Base-by-base conservation (phyloP, 2,113 vertebrate species). In the Gavia stellata region DNA sequence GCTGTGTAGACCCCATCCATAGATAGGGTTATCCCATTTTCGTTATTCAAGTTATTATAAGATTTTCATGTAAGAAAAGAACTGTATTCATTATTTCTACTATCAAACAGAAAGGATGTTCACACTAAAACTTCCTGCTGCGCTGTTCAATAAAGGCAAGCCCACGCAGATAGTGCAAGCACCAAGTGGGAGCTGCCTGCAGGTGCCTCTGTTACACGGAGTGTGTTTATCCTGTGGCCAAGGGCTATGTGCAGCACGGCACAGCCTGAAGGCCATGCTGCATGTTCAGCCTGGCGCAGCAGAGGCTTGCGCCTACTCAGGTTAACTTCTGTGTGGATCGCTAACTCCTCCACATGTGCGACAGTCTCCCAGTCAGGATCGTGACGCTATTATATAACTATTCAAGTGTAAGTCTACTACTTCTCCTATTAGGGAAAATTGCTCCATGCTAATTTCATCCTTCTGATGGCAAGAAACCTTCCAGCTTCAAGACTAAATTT, bases 231-330 rank as follows among this genome's bases (percentile, higher is more conserved):
- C 25, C 49, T n/a, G 47, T 3, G 4, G 26, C 72, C 38, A 9
- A 7, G 49, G 28, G 19, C 3, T 25, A 2, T 0, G 1, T 14
- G 62, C 36, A 29, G 45, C 50, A 26, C 50, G 15, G 4, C 12
- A 0, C 31, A 59, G 53, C 14, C 56, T 38, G 47, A n/a, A 44
- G 36, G 23, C 34, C 2, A 0, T 0, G 0, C 28, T 59, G 26
- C 14, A 34, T 11, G 0, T 0, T 6, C 10, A 3, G 63, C 63
- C n/a, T 52, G 55, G 90, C 1, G 0, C 38, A 74, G 26, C 44
- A 17, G 33, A 24, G 44, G 24, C 42, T 25, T 40, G 34, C 0
- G 0, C 34, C 45, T 52, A 0, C 66, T 29, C 3, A 11, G 50
- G 5, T 15, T 33, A 33, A 9, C 45, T 67, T 3, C 5, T 36